These are phyloP conservation scores for Drosophila watanabei DNA, from an alignment of 1,140 invertebrate species.

Conservation along the genomic window DNA sequence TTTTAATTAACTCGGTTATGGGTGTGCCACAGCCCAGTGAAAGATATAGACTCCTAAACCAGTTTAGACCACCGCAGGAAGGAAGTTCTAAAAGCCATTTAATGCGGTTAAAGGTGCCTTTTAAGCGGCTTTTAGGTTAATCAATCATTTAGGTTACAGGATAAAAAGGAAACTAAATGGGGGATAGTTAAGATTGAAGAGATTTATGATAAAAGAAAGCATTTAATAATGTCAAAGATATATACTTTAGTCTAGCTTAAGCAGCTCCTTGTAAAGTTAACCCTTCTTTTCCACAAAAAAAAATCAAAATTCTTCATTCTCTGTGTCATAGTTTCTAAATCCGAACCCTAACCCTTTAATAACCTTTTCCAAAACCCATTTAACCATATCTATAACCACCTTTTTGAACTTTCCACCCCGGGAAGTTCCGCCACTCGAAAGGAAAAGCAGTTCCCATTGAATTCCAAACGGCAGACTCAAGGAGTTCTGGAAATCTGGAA, in stretches of 20 bases:
- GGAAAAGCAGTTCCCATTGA: slow-evolving; percentile 17
- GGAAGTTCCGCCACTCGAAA: slow-evolving; percentile 26
- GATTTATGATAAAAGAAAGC: background rate
- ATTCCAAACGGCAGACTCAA: slow-evolving; percentile 17
- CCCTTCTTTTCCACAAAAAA: background rate
- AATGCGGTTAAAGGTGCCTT: background rate
- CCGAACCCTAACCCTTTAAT: too few relatives aligned
- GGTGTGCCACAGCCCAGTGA: slow-evolving; percentile 18
- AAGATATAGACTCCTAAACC: slow-evolving; percentile 35
- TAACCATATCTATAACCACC: background rate
- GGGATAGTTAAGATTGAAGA: background rate
- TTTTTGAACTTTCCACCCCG: slow-evolving; percentile 23
- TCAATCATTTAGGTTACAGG: background rate
- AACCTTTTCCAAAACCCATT: background rate
- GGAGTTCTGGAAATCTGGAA: slow-evolving; percentile 35
- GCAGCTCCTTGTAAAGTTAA: too few relatives aligned
- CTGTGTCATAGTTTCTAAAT: background rate
- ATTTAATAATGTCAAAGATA: too few relatives aligned
- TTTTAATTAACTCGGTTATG: slow-evolving; percentile 52
- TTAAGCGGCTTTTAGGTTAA: slow-evolving; percentile 11
- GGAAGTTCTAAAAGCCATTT: background rate
- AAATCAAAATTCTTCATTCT: background rate
- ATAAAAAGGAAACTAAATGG: background rate
- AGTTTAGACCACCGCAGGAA: slow-evolving; percentile 26
- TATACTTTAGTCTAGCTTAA: too few relatives aligned